Evolutionary conservation across 2,113 vertebrate genomes (phyloP).

Genomic region (Oreocharis arfaki): DNA sequence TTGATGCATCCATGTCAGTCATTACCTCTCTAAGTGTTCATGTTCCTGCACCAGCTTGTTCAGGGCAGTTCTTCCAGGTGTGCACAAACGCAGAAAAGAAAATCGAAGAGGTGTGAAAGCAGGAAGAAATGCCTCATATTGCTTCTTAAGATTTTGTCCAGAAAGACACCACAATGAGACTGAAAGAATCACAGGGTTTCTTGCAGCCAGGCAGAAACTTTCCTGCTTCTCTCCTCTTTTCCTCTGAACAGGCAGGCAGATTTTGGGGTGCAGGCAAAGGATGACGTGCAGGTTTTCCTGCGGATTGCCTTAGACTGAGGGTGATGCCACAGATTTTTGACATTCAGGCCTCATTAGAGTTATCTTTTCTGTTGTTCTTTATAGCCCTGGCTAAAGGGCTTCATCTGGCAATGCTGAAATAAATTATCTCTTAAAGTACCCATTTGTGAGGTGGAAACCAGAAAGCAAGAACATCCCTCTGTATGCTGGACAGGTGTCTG

Average conservation of each 20-base stretch:
- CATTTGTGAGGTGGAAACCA: not conserved
- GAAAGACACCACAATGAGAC: not conserved
- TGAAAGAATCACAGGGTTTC: not conserved
- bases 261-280: fast-evolving
- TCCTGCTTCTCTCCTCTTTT: not conserved
- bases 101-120: not conserved
- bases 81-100: not conserved
- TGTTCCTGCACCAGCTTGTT: not conserved
- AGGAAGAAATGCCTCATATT: not conserved
- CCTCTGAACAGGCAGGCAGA: not conserved
- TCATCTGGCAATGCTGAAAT: not conserved
- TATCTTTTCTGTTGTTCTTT: not conserved
- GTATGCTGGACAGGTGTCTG: not conserved
- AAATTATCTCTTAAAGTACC: not conserved
- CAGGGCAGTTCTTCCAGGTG: not conserved
- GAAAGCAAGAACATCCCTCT: not conserved
- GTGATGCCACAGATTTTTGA: not conserved
- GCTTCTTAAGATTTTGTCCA: not conserved
- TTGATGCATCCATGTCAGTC: not conserved
- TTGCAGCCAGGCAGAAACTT: not conserved
- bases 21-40: not conserved
- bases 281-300: not conserved
- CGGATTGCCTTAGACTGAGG: not conserved
- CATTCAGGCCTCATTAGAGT: not conserved
- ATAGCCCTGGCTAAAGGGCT: not conserved